Evolutionary conservation across 1,140 invertebrate genomes (phyloP), one percentile per base, ranked within the genome.

Genomic region (Drosophila sproati): DNA sequence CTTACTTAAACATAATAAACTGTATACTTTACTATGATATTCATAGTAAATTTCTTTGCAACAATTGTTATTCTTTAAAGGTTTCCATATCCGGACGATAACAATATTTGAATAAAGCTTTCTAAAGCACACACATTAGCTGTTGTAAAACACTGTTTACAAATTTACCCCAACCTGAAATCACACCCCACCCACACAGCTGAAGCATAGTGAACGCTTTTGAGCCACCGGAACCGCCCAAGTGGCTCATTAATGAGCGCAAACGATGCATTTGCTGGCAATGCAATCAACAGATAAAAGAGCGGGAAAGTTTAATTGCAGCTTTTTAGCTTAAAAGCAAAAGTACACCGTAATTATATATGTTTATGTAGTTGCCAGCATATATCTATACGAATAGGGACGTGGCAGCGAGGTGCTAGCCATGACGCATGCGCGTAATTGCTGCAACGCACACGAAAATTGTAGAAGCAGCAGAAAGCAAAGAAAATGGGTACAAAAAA

Each of bases 371-470:
- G 4, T 5, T 39, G n/a, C 31, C 39, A 10, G 8, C 39, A 41
- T 43, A 32, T 57, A 45, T 41, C 20, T 64, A 55, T 43, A 28
- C 47, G 47, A 48, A 37, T n/a, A 45, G 35, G 29, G 51, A 37
- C 34, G 41, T 37, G 35, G 60, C 29, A 31, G 6, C 20, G 57
- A 60, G 57, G 57, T 60, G 57, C 43, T 12, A 56, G 55, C 39
- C 78, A 89, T 88, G 80, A 89, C 85, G 85, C 85, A 89, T 89
- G 85, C 85, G 85, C 81, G 50, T 85, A 89, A 89, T 88, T 89
- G 68, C 41, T 47, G 74, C 57, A 75, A 59, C 61, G 64, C 66
- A 88, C 52, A 82, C 62, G 63, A 71, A 80, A 64, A 57, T 31
- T 52, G 41, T 5, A 4, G 51, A 29, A 20, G 20, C 20, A 20